phyloP scores from a whole-genome alignment of 2,888 invertebrate species.

The Odontothrips loti region DNA sequence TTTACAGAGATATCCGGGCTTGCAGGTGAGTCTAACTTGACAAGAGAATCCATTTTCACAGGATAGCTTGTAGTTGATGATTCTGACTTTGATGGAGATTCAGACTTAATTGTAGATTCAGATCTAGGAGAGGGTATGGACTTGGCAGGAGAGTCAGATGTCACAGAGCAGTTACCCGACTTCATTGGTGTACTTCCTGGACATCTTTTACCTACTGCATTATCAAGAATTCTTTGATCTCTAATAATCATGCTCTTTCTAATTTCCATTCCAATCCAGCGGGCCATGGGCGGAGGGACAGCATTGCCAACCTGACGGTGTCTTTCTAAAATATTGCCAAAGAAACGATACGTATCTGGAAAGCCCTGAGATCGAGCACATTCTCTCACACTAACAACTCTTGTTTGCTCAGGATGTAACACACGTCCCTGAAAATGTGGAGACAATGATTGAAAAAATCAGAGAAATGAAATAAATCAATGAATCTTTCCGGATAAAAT shows the following conservation, averaged over 20 bases:
- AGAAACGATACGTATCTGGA: slow-evolving; percentile 69
- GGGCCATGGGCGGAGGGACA: slow-evolving; percentile 77
- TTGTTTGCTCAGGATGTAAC: slow-evolving; percentile 71
- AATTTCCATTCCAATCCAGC: slow-evolving; percentile 71
- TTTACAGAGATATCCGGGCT: too few species aligned
- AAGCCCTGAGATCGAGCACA: slow-evolving; percentile 85
- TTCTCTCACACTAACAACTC: slow-evolving; percentile 81
- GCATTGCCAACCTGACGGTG: slow-evolving; percentile 83
- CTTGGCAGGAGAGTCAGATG: too few species aligned
- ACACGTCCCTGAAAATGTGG: slow-evolving; percentile 62
- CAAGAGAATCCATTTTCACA: too few species aligned
- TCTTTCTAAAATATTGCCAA: slow-evolving; percentile 69
- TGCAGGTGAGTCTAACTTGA: too few species aligned
- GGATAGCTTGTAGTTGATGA: too few species aligned
- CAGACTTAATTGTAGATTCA: too few species aligned
- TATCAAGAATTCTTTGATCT: slow-evolving; percentile 30
- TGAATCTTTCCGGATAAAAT: neutral
- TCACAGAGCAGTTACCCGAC: neutral
- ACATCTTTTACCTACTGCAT: neutral
- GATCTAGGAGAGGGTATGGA: too few species aligned
- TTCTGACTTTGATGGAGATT: too few species aligned
- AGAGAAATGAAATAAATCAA: neutral
- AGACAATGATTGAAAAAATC: slow-evolving; percentile 29
- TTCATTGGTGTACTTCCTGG: neutral
- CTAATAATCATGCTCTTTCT: slow-evolving; percentile 46